Percentiles rank a stretch among this genome's conserved stretches.
Evolutionary conservation across 1,140 invertebrate genomes (phyloP).

Genomic region (Panagrolaimus sp.): DNA sequence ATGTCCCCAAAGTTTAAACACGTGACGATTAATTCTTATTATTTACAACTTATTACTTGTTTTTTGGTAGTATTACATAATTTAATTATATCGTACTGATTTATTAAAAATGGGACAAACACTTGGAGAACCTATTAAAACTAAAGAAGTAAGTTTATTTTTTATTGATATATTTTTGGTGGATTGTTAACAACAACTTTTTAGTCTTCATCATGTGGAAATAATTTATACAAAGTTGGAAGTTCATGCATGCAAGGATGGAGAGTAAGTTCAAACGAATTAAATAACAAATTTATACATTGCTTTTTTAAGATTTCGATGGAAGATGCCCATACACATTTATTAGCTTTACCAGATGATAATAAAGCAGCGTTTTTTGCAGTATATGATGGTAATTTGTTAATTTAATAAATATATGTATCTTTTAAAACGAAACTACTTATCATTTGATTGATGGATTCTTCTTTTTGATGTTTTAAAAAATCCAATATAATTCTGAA

Average conservation of each 20-base stretch:
- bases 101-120: constrained; percentile 52
- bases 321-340: constrained; percentile 95
- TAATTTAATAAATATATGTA: too few relatives aligned
- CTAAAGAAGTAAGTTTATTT: constrained; percentile 51
- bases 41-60: too few relatives aligned
- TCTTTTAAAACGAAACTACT: too few relatives aligned
- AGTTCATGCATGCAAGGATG: constrained; percentile 98
- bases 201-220: constrained; percentile 59
- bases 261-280: constrained; percentile 69
- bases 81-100: neutral
- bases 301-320: constrained; percentile 63
- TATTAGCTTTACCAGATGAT: constrained; percentile 83
- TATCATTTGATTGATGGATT: too few relatives aligned
- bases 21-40: too few relatives aligned
- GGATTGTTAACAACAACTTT: too few relatives aligned
- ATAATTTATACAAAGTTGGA: constrained; percentile 67
- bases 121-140: constrained; percentile 53
- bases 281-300: neutral
- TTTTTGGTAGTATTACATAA: too few relatives aligned
- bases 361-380: constrained; percentile 83
- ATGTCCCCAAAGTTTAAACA: too few relatives aligned
- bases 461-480: too few relatives aligned
- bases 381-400: constrained; percentile 76
- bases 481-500: too few relatives aligned
- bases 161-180: too few relatives aligned